Percentiles rank a stretch among this genome's conserved stretches.
phyloP scores from a whole-genome alignment of 2,113 vertebrate species.

The Toxotes jaculatrix region DNA sequence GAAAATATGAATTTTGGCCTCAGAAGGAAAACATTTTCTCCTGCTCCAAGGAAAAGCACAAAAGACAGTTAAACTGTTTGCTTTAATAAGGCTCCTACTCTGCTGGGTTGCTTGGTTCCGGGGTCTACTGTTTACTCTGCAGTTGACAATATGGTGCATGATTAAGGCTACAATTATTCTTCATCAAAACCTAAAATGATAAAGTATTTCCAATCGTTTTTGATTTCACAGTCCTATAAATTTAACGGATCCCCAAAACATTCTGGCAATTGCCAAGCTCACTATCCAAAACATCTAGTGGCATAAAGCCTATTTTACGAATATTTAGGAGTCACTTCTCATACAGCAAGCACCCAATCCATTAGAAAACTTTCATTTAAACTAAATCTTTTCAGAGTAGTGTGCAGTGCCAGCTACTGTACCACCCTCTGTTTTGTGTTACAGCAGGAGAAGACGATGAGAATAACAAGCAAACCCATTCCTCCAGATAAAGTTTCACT shows the following conservation, averaged over 20 bases:
- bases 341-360: not conserved
- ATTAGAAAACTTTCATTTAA: not conserved
- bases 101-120: conserved; percentile 14
- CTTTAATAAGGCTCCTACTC: conserved; percentile 50
- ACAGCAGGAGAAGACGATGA: not conserved
- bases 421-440: not conserved
- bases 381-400: not conserved
- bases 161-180: conserved; percentile 34
- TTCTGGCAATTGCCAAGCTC: not conserved
- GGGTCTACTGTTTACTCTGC: conserved; percentile 20
- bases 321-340: not conserved
- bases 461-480: conserved; percentile 6
- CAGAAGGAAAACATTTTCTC: conserved; percentile 53
- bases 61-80: conserved; percentile 61
- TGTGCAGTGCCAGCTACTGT: not conserved
- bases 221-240: not conserved
- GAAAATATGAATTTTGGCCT: conserved; percentile 66
- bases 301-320: not conserved
- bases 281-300: conserved; percentile 4
- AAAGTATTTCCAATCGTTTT: conserved; percentile 6
- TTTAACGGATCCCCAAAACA: not conserved
- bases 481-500: conserved; percentile 7
- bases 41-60: conserved; percentile 45
- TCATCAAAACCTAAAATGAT: conserved; percentile 16
- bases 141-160: conserved; percentile 31